Base-by-base conservation (phyloP, 2,113 vertebrate species). In the Zosterops borbonicus region DNA sequence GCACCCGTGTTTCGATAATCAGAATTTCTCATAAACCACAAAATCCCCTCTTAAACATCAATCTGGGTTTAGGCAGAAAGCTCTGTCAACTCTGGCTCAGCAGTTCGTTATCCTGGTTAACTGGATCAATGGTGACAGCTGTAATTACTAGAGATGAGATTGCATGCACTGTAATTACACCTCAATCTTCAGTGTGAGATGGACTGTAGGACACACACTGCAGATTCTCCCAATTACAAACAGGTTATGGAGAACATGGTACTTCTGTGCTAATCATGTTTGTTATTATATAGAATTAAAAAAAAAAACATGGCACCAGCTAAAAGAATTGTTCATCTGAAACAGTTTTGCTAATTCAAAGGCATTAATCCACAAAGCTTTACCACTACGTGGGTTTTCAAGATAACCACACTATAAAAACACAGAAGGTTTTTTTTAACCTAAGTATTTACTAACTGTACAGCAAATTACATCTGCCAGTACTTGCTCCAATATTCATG, bases 141-240 rank as follows among this genome's bases (percentile, higher is more conserved):
- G 96, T 98, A 98, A 98, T 99, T 98, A 98, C 94, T 85, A 94
- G 90, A 96, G 96, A 97, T 96, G 97, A 98, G 98, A 98, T 96
- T 97, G 96, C 95, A 97, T 96, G 95, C 97, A 95, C 95, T 97
- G 96, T 98, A 98, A 98, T 98, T 98, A 98, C 87, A 96, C 94
- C 97, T 98, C 97, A 97, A 96, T 97, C 94, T 94, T 95, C 83
- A 89, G 16, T 29, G 83, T 94, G 94, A 97, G 94, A 96, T 77
- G 90, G 92, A 93, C 97, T 96, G 97, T 87, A 93, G 97, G 97
- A 98, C 75, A 96, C 75, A 95, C 83, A 92, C 71, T 96, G 95
- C 96, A 95, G 81, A 97, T 92, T 95, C 70, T 86, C 92, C 84
- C 95, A 95, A 92, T 97, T 97, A 96, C 84, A 84, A 93, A 93